Evolutionary conservation across 64 coral and sea anemone genomes (phyloP).

Genomic region (Montipora sp.): DNA sequence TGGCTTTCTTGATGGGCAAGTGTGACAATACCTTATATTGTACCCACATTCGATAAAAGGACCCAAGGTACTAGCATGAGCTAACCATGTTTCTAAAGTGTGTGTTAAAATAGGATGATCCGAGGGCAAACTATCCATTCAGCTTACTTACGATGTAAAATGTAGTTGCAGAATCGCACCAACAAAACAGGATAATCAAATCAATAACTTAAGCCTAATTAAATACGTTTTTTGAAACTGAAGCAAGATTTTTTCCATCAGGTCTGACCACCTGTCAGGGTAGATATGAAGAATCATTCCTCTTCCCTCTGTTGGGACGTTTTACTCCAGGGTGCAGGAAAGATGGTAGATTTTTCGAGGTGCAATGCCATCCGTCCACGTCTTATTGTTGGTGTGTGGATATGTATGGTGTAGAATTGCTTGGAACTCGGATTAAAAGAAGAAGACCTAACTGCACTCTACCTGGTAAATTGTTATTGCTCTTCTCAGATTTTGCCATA

Average conservation of each 20-base stretch:
- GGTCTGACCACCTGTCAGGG: slow-evolving; percentile 35
- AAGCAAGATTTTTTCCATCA: neutral
- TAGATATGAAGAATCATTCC: slow-evolving; percentile 30
- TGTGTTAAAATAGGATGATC: no score
- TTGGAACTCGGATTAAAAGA: slow-evolving; percentile 46
- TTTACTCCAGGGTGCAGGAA: slow-evolving; percentile 42
- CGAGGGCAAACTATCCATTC: no score
- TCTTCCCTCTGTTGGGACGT: slow-evolving; percentile 17
- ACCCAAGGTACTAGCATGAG: no score
- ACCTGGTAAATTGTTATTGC: neutral
- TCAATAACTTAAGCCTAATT: no score
- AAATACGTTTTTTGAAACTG: neutral
- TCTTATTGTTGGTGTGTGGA: slow-evolving; percentile 71
- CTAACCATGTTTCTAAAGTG: no score
- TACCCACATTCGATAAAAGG: no score
- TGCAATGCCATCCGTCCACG: slow-evolving; percentile 49
- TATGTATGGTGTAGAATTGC: slow-evolving; percentile 44
- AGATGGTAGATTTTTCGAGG: slow-evolving; percentile 40
- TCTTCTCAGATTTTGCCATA: no score
- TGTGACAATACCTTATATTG: neutral
- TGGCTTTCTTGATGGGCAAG: neutral
- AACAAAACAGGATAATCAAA: no score
- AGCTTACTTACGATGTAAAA: no score
- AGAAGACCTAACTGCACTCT: slow-evolving; percentile 35
- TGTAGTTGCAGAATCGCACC: no score